These are phyloP conservation scores for Pachyseris speciosa DNA, from an alignment of 64 coral and sea anemone species.

Conservation along the genomic window DNA sequence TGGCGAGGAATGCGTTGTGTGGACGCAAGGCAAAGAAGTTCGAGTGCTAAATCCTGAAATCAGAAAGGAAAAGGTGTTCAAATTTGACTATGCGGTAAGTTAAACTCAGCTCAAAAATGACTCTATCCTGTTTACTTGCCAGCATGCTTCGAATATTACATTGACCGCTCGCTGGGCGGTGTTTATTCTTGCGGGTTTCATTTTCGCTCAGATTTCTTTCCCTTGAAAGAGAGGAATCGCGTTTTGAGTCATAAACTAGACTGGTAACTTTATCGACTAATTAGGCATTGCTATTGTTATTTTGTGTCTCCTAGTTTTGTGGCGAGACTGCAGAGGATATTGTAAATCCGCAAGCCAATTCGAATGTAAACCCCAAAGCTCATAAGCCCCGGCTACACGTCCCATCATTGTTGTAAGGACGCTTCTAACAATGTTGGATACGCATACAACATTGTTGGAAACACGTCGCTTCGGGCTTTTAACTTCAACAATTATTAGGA, in stretches of 20 bases:
- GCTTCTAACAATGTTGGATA: no score
- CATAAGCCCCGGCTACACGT: no score
- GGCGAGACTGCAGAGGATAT: background rate
- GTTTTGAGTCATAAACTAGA: background rate
- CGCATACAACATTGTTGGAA: no score
- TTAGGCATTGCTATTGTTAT: conserved; percentile 7
- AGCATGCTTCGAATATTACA: background rate
- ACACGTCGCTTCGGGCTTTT: no score
- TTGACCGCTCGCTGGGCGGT: background rate
- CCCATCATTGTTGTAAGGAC: no score
- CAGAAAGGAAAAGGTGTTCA: conserved; percentile 45
- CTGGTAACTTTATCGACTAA: conserved; percentile 31
- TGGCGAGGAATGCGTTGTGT: conserved; percentile 26
- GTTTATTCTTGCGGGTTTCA: background rate
- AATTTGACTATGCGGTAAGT: conserved; percentile 66
- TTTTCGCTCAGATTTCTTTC: background rate
- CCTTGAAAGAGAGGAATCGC: background rate
- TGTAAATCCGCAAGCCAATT: background rate
- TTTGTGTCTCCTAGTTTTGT: background rate
- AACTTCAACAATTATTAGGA: no score
- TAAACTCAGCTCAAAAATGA: background rate
- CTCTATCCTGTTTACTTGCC: background rate
- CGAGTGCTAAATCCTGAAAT: conserved; percentile 49
- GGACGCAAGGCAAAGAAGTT: conserved; percentile 32
- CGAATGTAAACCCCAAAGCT: background rate